A percentile compares a stretch with the other conserved stretches of the same genome.
phyloP scores from a whole-genome alignment of 2,888 invertebrate species.

The Rhodophaea formosa region DNA sequence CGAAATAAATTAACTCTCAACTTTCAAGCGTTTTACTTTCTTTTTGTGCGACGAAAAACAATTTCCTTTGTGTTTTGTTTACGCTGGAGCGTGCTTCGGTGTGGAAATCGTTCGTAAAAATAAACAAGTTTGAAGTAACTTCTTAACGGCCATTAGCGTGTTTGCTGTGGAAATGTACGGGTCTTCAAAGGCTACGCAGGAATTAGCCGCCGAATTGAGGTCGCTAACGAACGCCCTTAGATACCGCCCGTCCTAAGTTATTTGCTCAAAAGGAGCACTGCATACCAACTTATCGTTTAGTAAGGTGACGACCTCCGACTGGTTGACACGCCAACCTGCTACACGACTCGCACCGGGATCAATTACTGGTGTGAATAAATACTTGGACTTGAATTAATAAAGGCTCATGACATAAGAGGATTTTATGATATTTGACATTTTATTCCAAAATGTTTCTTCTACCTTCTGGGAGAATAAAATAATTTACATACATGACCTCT shows the following conservation, averaged over 20 bases:
- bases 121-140: conserved; percentile 39
- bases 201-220: conserved; percentile 1
- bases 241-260: not conserved
- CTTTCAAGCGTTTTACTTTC: conserved; percentile 75
- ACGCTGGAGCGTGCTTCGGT: conserved; percentile 47
- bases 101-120: conserved; percentile 42
- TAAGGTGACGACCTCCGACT: no score
- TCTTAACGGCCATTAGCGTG: conserved; percentile 26
- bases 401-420: no score
- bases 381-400: no score
- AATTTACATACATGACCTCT: no score
- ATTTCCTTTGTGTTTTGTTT: conserved; percentile 71
- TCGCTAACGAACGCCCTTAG: conserved; percentile 7
- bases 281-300: no score
- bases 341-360: no score
- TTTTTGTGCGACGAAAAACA: conserved; percentile 68
- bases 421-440: no score
- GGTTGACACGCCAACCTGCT: no score
- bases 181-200: conserved; percentile 6
- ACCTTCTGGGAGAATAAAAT: no score
- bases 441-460: no score
- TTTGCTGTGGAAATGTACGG: conserved; percentile 18
- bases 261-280: not conserved
- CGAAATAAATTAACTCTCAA: conserved; percentile 78
- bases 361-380: no score